phyloP scores from a whole-genome alignment of 2,797 vertebrate species.

The Antrozous pallidus region DNA sequence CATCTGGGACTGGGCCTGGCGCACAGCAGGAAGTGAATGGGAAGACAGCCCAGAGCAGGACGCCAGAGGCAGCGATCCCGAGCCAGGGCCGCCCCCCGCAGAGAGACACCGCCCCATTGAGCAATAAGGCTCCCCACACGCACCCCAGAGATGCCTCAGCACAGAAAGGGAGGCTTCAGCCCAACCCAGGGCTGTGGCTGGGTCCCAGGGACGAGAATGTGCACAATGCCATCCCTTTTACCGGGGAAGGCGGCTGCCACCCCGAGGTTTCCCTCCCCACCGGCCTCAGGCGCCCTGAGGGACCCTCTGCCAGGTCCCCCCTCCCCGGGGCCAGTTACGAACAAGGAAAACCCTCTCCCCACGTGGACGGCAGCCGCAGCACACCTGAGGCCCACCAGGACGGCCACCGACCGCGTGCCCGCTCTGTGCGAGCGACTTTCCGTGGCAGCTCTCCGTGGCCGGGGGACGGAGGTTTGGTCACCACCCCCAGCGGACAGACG shows the following conservation, averaged over 20 bases:
- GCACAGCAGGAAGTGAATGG: too few relatives aligned
- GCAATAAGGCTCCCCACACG: not conserved
- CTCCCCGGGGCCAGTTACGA: not conserved
- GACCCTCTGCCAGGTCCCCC: not conserved
- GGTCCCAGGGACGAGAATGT: not conserved
- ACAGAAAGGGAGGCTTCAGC: not conserved
- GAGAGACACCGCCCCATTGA: not conserved
- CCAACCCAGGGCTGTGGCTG: not conserved
- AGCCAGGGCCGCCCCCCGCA: not conserved
- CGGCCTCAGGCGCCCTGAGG: not conserved
- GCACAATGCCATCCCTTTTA: not conserved
- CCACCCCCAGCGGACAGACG: rapidly evolving
- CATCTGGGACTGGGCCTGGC: not conserved
- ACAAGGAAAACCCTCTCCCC: not conserved
- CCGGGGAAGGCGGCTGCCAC: not conserved
- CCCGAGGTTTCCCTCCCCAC: not conserved
- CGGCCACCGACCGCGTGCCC: rapidly evolving
- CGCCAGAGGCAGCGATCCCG: not conserved
- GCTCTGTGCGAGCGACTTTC: not conserved
- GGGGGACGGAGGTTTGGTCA: not conserved
- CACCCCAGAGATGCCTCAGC: not conserved
- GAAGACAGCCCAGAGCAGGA: not conserved
- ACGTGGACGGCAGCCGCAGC: rapidly evolving
- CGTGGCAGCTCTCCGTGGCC: not conserved
- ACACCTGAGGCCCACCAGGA: rapidly evolving